Conservation (phyloP, 2,113 vertebrate genomes). For the Rhea americana region DNA sequence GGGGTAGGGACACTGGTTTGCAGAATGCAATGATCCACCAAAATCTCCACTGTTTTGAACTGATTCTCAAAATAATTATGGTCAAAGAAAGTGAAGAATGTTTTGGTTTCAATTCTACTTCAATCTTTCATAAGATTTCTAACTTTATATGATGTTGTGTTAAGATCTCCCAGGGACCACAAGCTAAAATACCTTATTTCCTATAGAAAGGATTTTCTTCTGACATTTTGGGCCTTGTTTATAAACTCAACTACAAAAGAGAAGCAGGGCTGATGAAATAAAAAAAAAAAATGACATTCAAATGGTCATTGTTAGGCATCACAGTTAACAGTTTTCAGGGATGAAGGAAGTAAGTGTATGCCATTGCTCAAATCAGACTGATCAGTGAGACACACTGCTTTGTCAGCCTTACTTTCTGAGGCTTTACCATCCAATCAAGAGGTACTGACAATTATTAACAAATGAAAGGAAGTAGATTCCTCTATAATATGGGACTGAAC, state of each 20-base stretch:
- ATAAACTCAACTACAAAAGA: neutral
- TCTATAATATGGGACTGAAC: neutral
- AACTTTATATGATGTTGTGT: neutral
- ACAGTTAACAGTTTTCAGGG: neutral
- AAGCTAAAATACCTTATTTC: neutral
- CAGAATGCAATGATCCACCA: neutral
- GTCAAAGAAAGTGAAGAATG: neutral
- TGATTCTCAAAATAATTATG: neutral
- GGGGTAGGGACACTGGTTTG: neutral
- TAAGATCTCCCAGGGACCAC: neutral
- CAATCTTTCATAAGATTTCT: neutral
- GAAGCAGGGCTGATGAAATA: neutral
- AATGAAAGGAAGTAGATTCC: neutral
- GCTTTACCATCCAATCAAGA: neutral
- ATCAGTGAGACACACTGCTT: neutral
- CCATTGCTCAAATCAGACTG: neutral
- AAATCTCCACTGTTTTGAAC: neutral
- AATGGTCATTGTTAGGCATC: neutral
- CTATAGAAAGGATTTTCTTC: neutral
- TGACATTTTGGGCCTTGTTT: neutral
- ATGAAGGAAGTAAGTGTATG: neutral
- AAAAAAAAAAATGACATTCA: neutral
- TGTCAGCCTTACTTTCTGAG: neutral
- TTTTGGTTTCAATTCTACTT: neutral
- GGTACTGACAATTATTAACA: neutral